Evolutionary conservation across 2,113 vertebrate genomes (phyloP), one percentile per base, ranked within the genome.

Genomic region (Cyrtonyx montezumae): DNA sequence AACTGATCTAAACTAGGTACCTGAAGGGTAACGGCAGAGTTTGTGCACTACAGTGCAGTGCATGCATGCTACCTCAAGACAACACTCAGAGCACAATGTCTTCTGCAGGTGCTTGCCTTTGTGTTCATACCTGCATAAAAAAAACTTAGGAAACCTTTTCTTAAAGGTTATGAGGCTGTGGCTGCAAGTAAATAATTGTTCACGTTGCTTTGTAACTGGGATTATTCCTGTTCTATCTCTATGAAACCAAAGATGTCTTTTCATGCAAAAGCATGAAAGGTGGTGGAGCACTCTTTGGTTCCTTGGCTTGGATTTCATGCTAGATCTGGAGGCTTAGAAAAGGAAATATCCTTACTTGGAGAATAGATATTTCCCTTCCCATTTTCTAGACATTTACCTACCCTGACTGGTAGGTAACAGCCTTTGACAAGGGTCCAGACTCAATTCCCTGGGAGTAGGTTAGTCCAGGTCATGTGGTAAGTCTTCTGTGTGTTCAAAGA

Each of bases 251-350:
- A 4, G 6, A 7, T 2, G 1, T n/a, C n/a, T n/a, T n/a, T n/a
- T n/a, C n/a, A n/a, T n/a, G n/a, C n/a, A n/a, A n/a, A n/a, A n/a
- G 12, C 9, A 11, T 32, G 20, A 2, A 1, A 25, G 4, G 8
- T 87, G 8, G 2, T 78, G 25, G 17, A 84, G 8, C 9, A 9
- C 28, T 79, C 46, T n/a, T 71, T 61, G 1, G 7, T 87, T 59
- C 58, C 14, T 9, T 82, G 26, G 30, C 30, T 34, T 49, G 10
- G 58, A 37, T 21, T 56, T 65, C 13, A 6, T 70, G 15, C 5
- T 7, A 65, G 2, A n/a, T 77, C 11, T 48, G 5, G 23, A 13
- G 1, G 32, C 10, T 23, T 65, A 40, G 11, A 36, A 80, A 32
- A 43, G 48, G 1, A 59, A 63, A 63, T 37, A 3, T 45, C 5